Conservation (phyloP, 2,888 invertebrate genomes). For the Thyatira batis region DNA sequence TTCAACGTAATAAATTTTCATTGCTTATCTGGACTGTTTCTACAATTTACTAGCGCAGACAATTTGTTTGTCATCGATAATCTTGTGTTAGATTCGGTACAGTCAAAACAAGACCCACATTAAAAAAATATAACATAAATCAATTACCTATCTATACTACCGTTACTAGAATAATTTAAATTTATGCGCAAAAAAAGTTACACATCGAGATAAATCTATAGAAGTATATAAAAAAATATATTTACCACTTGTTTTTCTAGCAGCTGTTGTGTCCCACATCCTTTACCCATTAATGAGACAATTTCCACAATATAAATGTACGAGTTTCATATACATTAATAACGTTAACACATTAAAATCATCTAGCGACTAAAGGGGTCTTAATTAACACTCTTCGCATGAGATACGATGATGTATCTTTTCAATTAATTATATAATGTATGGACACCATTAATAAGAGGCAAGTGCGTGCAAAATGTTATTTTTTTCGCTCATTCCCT, state of each 20-base stretch:
- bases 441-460: slow-evolving; percentile 25
- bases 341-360: slow-evolving; percentile 5
- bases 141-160: background rate
- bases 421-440: slow-evolving; percentile 52
- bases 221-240: background rate
- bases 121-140: too few relatives aligned
- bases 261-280: background rate
- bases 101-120: too few relatives aligned
- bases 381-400: slow-evolving; percentile 64
- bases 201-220: too few relatives aligned
- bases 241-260: background rate
- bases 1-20: background rate
- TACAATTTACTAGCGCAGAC: too few relatives aligned
- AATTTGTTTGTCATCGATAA: too few relatives aligned
- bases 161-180: too few relatives aligned
- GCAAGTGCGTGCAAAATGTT: slow-evolving; percentile 41
- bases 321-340: background rate
- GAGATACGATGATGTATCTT: slow-evolving; percentile 49
- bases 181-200: too few relatives aligned
- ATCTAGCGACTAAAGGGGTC: slow-evolving; percentile 12
- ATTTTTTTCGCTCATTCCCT: slow-evolving; percentile 17
- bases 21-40: too few relatives aligned
- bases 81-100: too few relatives aligned
- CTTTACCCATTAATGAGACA: slow-evolving; percentile 8
- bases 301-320: slow-evolving; percentile 2